Percentiles rank a stretch among this genome's conserved stretches.
Evolutionary conservation across 2,888 invertebrate species (phyloP).

Genomic region (Lysandra coridon): DNA sequence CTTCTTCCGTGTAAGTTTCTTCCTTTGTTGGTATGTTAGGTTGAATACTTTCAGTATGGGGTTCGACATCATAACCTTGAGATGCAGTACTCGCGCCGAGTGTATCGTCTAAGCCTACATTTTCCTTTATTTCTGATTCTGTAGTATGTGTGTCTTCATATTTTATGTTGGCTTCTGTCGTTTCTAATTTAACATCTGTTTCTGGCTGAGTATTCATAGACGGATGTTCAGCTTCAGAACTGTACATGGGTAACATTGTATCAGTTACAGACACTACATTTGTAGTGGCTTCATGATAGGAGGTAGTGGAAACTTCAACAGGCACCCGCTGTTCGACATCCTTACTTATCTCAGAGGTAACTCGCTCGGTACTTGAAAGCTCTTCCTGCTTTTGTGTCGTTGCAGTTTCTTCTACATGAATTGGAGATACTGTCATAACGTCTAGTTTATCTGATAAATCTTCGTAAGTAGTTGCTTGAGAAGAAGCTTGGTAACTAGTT

Average conservation of each 20-base stretch:
- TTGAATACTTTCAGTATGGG: conserved; percentile 27
- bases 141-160: conserved; percentile 30
- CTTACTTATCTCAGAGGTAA: background rate
- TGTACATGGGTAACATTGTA: conserved; percentile 21
- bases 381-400: conserved; percentile 33
- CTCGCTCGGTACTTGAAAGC: background rate
- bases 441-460: conserved; percentile 10
- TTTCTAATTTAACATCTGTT: background rate
- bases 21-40: conserved; percentile 31
- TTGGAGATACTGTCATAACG: background rate
- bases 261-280: background rate
- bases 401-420: background rate
- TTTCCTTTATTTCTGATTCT: conserved; percentile 15
- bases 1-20: conserved; percentile 26
- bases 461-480: background rate
- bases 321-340: background rate
- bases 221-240: background rate
- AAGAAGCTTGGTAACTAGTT: background rate
- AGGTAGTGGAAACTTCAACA: background rate
- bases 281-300: background rate
- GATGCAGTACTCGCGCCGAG: background rate
- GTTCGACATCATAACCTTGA: background rate
- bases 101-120: background rate
- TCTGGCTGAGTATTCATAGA: conserved; percentile 17
- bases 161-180: background rate